phyloP scores from a whole-genome alignment of 2,113 vertebrate species.

The Anas platyrhynchos region DNA sequence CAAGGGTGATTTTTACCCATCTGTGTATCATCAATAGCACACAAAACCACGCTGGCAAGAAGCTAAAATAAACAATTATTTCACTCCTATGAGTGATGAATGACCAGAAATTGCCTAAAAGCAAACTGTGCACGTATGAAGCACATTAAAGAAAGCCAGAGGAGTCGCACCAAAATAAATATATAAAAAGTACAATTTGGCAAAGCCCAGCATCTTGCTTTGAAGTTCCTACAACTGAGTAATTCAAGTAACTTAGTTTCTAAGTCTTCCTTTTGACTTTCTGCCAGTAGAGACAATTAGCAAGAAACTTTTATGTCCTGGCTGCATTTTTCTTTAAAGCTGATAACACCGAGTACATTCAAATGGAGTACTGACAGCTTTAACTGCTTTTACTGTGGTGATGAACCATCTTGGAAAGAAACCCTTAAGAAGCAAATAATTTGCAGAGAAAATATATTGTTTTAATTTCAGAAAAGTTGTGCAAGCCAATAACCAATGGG shows the following conservation, averaged over 20 bases:
- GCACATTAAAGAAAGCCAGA: accelerated
- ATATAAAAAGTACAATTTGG: accelerated
- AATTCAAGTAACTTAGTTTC: not conserved
- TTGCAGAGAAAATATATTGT: not conserved
- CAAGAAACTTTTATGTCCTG: not conserved
- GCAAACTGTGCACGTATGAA: accelerated
- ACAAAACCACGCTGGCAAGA: too few species aligned
- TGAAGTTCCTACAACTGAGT: not conserved
- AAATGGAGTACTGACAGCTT: not conserved
- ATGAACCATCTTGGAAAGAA: conserved; percentile 9
- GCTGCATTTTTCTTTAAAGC: not conserved
- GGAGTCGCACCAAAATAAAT: not conserved
- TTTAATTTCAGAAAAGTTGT: conserved; percentile 14
- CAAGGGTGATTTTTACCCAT: not conserved
- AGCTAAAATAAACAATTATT: not conserved
- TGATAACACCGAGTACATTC: not conserved
- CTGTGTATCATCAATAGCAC: not conserved
- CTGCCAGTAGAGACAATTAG: not conserved
- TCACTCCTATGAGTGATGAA: accelerated
- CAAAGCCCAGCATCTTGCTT: not conserved
- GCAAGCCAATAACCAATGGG: not conserved
- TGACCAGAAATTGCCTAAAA: not conserved
- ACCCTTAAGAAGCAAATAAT: conserved; percentile 14
- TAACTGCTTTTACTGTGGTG: not conserved
- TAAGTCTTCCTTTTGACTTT: not conserved